phyloP scores from a whole-genome alignment of 2,113 vertebrate genomes.

The Ranitomeya imitator region DNA sequence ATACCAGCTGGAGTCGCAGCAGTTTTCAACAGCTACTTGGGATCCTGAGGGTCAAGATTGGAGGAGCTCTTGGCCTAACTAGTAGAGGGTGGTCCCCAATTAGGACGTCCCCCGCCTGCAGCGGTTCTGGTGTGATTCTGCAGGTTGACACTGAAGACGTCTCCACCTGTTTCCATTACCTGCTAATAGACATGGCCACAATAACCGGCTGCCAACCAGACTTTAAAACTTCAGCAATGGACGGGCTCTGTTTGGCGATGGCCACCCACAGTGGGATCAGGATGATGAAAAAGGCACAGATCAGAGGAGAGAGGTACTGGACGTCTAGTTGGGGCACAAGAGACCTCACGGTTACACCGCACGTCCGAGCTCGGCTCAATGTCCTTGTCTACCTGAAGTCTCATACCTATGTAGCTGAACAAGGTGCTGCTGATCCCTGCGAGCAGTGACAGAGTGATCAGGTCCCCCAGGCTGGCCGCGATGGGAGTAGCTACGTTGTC shows the following conservation, averaged over 20 bases:
- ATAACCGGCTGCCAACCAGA: constrained; percentile 94
- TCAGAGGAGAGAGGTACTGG: constrained; percentile 79
- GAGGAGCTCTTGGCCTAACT: no score
- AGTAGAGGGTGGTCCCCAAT: no score
- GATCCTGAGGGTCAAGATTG: neutral
- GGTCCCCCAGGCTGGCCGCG: constrained; percentile 94
- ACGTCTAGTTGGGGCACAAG: constrained; percentile 71
- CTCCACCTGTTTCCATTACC: constrained; percentile 72
- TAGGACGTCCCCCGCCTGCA: no score
- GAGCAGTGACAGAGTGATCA: constrained; percentile 91
- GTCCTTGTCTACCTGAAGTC: neutral
- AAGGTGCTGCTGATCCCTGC: constrained; percentile 86
- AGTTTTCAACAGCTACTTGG: neutral
- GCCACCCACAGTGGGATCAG: constrained; percentile 88
- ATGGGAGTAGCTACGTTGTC: constrained; percentile 97
- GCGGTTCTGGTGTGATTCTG: neutral
- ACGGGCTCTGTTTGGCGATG: constrained; percentile 78
- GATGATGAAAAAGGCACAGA: constrained; percentile 79
- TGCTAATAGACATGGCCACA: constrained; percentile 94
- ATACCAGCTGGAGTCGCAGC: neutral
- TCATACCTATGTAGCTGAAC: constrained; percentile 81
- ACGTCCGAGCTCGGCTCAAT: neutral
- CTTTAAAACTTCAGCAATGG: constrained; percentile 82
- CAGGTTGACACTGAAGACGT: no score
- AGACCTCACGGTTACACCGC: neutral